These are phyloP conservation scores for Labeo calbasu DNA, from an alignment of 2,797 vertebrate species.

Conservation along the genomic window DNA sequence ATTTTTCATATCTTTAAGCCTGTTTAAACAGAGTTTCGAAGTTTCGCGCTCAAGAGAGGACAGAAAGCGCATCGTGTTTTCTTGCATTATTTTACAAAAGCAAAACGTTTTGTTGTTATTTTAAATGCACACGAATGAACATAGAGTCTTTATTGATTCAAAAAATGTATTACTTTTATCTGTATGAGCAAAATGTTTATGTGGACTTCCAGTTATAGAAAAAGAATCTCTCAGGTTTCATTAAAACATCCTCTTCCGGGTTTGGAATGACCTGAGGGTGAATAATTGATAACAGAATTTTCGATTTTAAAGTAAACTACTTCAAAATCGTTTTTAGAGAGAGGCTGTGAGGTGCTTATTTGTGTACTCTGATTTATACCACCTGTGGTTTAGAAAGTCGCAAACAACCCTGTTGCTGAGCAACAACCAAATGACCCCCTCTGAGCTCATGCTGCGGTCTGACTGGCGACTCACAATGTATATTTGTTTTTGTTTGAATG, in stretches of 20 bases:
- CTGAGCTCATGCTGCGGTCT: conserved; percentile 50
- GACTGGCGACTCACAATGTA: conserved; percentile 19
- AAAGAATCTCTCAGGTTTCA: not conserved
- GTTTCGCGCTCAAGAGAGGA: too few relatives aligned
- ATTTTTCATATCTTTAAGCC: too few relatives aligned
- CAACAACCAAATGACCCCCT: conserved; percentile 34
- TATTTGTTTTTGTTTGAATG: conserved; percentile 46
- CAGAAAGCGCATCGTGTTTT: too few relatives aligned
- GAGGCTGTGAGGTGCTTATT: conserved; percentile 44
- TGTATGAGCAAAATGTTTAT: too few relatives aligned
- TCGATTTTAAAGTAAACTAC: not conserved
- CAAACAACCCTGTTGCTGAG: conserved; percentile 38
- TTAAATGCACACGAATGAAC: too few relatives aligned
- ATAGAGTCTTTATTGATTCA: too few relatives aligned
- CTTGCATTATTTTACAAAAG: too few relatives aligned
- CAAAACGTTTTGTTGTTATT: too few relatives aligned
- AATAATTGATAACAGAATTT: not conserved
- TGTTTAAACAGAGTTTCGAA: too few relatives aligned
- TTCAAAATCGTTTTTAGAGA: not conserved
- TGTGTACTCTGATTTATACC: conserved; percentile 54
- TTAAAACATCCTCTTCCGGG: not conserved
- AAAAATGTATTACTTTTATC: too few relatives aligned
- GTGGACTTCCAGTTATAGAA: not conserved
- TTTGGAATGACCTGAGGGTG: not conserved
- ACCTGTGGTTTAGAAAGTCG: conserved; percentile 45